Evolutionary conservation across 2,888 invertebrate species (phyloP).

Genomic region (Sinhomidia bicolor): DNA sequence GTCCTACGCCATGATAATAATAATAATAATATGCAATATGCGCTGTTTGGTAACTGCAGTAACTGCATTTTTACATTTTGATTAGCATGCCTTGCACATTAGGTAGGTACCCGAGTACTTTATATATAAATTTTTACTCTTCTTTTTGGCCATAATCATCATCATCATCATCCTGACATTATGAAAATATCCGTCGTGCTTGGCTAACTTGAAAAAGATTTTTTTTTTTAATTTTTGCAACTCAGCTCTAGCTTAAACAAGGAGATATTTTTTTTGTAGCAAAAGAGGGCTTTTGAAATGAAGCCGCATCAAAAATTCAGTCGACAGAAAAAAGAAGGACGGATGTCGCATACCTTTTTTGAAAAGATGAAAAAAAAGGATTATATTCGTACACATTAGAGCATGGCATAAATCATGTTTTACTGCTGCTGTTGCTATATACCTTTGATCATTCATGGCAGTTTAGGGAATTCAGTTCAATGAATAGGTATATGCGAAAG

Average conservation of each 20-base stretch:
- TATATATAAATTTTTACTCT: not conserved
- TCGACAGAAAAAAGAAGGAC: not conserved
- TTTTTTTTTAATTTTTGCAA: too few relatives aligned
- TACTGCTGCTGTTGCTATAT: not conserved
- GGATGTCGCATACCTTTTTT: slow-evolving; percentile 27
- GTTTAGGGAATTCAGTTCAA: too few relatives aligned
- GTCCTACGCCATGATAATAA: too few relatives aligned
- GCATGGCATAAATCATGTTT: not conserved
- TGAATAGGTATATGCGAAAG: not conserved
- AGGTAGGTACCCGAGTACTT: not conserved
- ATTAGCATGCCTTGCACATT: too few relatives aligned
- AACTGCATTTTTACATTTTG: too few relatives aligned
- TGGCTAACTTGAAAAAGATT: slow-evolving; percentile 49
- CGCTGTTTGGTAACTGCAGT: too few relatives aligned
- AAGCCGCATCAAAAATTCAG: not conserved
- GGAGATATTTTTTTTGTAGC: not conserved
- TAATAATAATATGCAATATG: too few relatives aligned
- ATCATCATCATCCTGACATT: too few relatives aligned
- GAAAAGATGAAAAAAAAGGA: not conserved
- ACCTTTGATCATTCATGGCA: not conserved
- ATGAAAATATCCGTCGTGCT: slow-evolving; percentile 29
- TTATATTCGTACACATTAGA: not conserved
- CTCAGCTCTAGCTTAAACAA: not conserved
- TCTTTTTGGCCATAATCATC: not conserved
- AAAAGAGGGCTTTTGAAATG: not conserved